A percentile compares a stretch with the other conserved stretches of the same genome.
Evolutionary conservation across 2,888 invertebrate species (phyloP).

Genomic region (Conops quadrifasciatus): DNA sequence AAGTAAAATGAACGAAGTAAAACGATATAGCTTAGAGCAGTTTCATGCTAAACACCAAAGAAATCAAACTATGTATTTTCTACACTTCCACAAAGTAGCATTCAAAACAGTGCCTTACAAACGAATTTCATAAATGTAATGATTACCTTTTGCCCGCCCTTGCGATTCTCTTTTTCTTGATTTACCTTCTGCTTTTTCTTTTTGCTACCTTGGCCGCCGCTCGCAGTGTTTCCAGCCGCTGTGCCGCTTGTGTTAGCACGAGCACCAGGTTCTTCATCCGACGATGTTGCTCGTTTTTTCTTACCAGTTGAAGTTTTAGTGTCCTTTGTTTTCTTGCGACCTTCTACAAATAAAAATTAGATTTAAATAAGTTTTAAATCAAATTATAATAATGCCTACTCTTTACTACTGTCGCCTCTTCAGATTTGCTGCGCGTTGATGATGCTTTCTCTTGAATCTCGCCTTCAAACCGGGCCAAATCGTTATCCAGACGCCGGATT

Average conservation of each 20-base stretch:
- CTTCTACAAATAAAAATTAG: constrained; percentile 66
- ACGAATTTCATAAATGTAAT: constrained; percentile 44
- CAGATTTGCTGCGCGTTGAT: constrained; percentile 76
- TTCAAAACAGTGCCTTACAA: constrained; percentile 20
- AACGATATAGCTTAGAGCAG: neutral
- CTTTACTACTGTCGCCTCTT: constrained; percentile 70
- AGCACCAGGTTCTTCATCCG: constrained; percentile 60
- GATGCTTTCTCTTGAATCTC: constrained; percentile 95
- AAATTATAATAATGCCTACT: constrained; percentile 64
- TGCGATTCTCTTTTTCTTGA: constrained; percentile 67
- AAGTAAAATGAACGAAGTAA: neutral
- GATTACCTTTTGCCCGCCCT: constrained; percentile 66
- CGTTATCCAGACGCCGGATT: constrained; percentile 93
- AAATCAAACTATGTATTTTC: neutral
- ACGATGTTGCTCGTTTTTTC: constrained; percentile 69
- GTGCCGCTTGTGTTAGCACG: constrained; percentile 33
- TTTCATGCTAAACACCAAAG: neutral
- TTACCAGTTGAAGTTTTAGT: constrained; percentile 68
- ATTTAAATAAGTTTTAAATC: constrained; percentile 2
- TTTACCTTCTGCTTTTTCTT: constrained; percentile 67
- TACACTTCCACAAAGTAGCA: constrained; percentile 12
- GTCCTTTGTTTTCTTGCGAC: constrained; percentile 75
- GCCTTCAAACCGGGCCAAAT: constrained; percentile 94
- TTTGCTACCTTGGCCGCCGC: constrained; percentile 62
- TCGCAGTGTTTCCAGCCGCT: constrained; percentile 45